Conservation (phyloP, 1,140 invertebrate species). For the Pomacea maculata region DNA sequence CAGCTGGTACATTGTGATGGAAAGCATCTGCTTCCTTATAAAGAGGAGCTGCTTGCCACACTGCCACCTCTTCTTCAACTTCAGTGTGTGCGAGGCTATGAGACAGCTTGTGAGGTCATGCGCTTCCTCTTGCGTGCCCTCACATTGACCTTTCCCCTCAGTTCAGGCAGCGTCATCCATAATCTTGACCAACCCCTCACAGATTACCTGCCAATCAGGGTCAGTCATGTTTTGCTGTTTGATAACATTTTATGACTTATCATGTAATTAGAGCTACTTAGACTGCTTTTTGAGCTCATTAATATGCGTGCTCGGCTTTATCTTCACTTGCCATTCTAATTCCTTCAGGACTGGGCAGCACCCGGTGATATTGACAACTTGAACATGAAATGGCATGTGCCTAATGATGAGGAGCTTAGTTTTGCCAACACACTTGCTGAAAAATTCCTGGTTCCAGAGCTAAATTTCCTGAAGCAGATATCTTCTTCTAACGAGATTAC, state of each 20-base stretch:
- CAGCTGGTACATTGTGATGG: slow-evolving; percentile 73
- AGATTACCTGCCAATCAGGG: slow-evolving; percentile 78
- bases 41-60: slow-evolving; percentile 71
- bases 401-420: slow-evolving; percentile 75
- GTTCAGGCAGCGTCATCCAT: slow-evolving; percentile 72
- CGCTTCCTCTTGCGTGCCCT: slow-evolving; percentile 71
- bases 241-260: neutral
- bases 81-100: slow-evolving; percentile 72
- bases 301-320: neutral
- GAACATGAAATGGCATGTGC: slow-evolving; percentile 81
- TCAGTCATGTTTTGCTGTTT: slow-evolving; percentile 52
- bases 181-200: slow-evolving; percentile 74
- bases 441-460: slow-evolving; percentile 49
- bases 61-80: slow-evolving; percentile 74
- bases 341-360: slow-evolving; percentile 80
- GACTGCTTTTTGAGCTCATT: neutral
- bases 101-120: slow-evolving; percentile 68
- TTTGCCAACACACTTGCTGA: slow-evolving; percentile 72
- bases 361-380: slow-evolving; percentile 74
- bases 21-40: slow-evolving; percentile 71
- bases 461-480: slow-evolving; percentile 48
- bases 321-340: neutral
- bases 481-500: slow-evolving; percentile 37
- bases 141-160: slow-evolving; percentile 72
- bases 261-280: neutral